Evolutionary conservation across 2,797 vertebrate species (phyloP).

Genomic region (Mico argentatus): DNA sequence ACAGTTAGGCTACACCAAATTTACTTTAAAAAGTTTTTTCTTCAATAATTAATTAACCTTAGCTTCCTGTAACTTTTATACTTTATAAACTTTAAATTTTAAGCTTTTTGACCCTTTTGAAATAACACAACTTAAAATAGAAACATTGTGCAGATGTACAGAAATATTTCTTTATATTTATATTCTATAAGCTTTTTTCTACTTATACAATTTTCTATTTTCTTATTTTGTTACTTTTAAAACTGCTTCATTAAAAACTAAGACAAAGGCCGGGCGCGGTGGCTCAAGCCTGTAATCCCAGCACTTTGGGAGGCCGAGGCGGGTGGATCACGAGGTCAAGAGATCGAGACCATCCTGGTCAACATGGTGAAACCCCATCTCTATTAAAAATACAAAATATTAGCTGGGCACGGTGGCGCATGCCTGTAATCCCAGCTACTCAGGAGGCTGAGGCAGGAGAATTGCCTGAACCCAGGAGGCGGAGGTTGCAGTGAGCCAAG

Average conservation of each 20-base stretch:
- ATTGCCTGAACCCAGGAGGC: no score
- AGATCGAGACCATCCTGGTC: no score
- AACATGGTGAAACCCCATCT: no score
- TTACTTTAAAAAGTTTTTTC: neutral
- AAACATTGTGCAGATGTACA: neutral
- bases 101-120: neutral
- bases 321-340: no score
- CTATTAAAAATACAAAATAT: no score
- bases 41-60: neutral
- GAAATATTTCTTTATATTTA: neutral
- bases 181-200: neutral
- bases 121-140: neutral
- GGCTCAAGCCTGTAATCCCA: no score
- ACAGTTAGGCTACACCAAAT: neutral
- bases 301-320: no score
- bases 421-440: no score
- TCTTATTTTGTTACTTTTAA: neutral
- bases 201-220: neutral
- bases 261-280: no score
- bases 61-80: neutral
- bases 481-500: no score
- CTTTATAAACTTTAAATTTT: neutral
- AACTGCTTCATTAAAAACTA: neutral
- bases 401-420: no score
- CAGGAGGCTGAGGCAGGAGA: no score